Percentiles rank a stretch among this genome's conserved stretches.
These are phyloP conservation scores for Epizoanthus scotinus DNA, from an alignment of 92 coral and sea anemone genomes.

Conservation along the genomic window DNA sequence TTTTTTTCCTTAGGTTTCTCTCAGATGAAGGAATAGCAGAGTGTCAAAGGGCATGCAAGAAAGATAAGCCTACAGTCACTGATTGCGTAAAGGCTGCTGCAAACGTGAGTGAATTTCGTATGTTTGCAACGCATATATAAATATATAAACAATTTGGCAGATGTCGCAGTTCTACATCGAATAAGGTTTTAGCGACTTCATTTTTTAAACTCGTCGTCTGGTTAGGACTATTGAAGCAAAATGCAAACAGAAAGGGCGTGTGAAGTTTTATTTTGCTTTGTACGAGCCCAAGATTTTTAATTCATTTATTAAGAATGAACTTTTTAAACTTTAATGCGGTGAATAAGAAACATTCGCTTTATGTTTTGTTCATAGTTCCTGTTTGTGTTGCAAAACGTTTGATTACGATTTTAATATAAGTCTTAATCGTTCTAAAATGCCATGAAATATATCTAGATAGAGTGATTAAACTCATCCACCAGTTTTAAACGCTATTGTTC, in stretches of 20 bases:
- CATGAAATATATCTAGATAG: background rate
- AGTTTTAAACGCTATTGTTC: slow-evolving; percentile 9
- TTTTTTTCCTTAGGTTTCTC: slow-evolving; percentile 75
- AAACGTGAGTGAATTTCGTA: slow-evolving; percentile 70
- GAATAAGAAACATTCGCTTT: slow-evolving; percentile 44
- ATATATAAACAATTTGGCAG: slow-evolving; percentile 26
- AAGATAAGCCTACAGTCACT: slow-evolving; percentile 77
- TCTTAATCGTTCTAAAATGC: background rate
- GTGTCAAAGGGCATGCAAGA: slow-evolving; percentile 81
- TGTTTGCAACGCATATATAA: slow-evolving; percentile 8
- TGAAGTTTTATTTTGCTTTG: slow-evolving; percentile 22
- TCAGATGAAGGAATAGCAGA: slow-evolving; percentile 93
- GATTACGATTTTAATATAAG: slow-evolving; percentile 8
- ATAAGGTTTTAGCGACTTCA: background rate
- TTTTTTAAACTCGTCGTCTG: background rate
- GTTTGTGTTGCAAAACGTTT: slow-evolving; percentile 34
- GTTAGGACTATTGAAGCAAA: background rate
- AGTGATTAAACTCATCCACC: background rate
- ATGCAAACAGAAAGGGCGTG: slow-evolving; percentile 35
- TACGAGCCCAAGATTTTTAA: slow-evolving; percentile 58
- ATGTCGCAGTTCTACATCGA: background rate
- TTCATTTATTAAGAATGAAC: slow-evolving; percentile 90
- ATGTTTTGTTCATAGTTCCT: slow-evolving; percentile 42
- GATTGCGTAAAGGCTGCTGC: slow-evolving; percentile 88
- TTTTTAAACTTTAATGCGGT: slow-evolving; percentile 83